These are phyloP conservation scores for Pollenia griseotomentosa DNA, from an alignment of 2,888 invertebrate genomes.

Conservation along the genomic window DNA sequence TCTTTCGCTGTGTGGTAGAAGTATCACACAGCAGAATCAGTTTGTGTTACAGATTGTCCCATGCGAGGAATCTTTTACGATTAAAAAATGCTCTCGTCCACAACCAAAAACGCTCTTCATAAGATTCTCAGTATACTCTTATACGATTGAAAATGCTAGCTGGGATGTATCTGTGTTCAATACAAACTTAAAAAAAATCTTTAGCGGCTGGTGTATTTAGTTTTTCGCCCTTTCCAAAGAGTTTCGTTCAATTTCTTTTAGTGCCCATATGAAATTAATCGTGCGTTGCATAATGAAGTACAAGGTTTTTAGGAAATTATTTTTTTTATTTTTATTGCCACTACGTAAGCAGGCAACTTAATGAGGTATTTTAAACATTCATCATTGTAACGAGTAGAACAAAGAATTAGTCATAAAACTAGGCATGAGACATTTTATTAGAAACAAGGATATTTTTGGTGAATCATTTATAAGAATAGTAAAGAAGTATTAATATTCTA, in stretches of 20 bases:
- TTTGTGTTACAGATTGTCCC: no score
- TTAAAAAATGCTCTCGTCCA: no score
- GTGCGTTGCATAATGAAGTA: conserved; percentile 64
- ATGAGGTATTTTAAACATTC: conserved; percentile 2
- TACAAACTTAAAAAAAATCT: not conserved
- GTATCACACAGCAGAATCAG: no score
- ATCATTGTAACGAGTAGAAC: conserved; percentile 8
- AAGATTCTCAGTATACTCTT: no score
- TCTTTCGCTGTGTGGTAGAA: no score
- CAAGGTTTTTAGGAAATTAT: conserved; percentile 35
- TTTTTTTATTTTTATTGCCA: conserved; percentile 20
- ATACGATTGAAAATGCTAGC: no score
- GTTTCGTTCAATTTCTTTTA: conserved; percentile 10
- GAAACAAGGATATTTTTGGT: conserved; percentile 4
- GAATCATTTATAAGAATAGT: conserved; percentile 22
- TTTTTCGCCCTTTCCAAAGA: not conserved
- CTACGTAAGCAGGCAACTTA: not conserved
- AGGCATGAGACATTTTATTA: conserved; percentile 9
- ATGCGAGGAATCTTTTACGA: no score
- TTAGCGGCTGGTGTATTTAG: conserved; percentile 30
- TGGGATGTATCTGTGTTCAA: not conserved
- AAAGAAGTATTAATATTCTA: conserved; percentile 1
- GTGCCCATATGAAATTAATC: conserved; percentile 64
- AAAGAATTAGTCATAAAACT: conserved; percentile 56
- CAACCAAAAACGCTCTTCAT: no score